These are phyloP conservation scores for Lycopodina hypogea DNA, from an alignment of 37 sponge, comb jelly and placozoan species.

Conservation along the genomic window DNA sequence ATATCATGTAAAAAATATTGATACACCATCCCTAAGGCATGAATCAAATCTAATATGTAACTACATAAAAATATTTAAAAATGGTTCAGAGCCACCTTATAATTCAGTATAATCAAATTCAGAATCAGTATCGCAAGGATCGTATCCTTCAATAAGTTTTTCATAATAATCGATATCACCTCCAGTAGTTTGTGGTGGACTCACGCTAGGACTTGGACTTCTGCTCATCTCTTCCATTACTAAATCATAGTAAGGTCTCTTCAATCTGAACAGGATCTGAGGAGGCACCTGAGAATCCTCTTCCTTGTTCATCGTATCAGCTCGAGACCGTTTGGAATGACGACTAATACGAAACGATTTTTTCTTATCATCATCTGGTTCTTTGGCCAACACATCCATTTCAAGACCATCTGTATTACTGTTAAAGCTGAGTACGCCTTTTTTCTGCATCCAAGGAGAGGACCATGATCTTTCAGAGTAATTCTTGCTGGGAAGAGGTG, in stretches of 20 bases:
- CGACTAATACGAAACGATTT: neutral
- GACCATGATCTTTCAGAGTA: neutral
- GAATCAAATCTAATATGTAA: too few species aligned
- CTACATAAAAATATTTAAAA: too few species aligned
- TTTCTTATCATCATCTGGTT: neutral
- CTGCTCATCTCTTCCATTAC: neutral
- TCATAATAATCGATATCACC: neutral
- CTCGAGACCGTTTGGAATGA: conserved; percentile 1
- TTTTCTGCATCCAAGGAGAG: neutral
- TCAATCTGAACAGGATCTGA: conserved; percentile 5
- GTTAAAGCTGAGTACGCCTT: neutral
- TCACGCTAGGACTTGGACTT: neutral
- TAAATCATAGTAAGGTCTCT: conserved; percentile 10
- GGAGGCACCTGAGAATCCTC: conserved; percentile 19
- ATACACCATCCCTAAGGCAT: too few species aligned
- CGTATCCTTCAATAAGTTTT: neutral
- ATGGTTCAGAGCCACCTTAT: too few species aligned
- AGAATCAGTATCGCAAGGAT: neutral
- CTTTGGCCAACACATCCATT: neutral
- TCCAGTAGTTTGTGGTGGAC: neutral
- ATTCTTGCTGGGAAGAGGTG: neutral
- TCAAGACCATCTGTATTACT: neutral
- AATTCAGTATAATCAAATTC: too few species aligned
- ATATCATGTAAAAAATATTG: too few species aligned
- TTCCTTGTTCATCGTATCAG: neutral